These are phyloP conservation scores for Eupithecia pulchellata DNA, from an alignment of 2,888 invertebrate species.

Conservation along the genomic window DNA sequence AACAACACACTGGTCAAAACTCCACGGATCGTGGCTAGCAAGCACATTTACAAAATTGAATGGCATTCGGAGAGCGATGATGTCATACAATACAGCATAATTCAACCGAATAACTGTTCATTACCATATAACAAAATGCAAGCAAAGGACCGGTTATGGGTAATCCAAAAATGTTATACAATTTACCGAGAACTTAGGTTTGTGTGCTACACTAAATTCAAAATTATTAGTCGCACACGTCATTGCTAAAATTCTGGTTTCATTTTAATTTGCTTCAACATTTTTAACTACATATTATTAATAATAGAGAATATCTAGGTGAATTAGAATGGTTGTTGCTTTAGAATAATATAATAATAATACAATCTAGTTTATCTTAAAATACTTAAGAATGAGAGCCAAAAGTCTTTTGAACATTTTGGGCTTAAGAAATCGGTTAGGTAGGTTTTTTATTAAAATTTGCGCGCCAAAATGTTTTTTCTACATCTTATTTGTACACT, in stretches of 20 bases:
- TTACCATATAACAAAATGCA: constrained; percentile 33
- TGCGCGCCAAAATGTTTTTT: too few species aligned
- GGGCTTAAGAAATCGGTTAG: too few species aligned
- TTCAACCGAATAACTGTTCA: constrained; percentile 40
- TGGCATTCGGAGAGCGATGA: constrained; percentile 43
- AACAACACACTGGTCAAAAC: constrained; percentile 17
- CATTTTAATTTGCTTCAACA: too few species aligned
- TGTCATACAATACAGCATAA: constrained; percentile 44
- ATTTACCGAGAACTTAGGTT: neutral
- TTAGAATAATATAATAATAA: too few species aligned
- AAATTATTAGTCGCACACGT: neutral
- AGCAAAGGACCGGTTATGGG: constrained; percentile 1
- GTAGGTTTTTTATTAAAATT: too few species aligned
- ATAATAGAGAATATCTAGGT: too few species aligned
- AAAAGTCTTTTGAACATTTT: too few species aligned
- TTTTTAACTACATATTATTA: too few species aligned
- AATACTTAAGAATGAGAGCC: too few species aligned
- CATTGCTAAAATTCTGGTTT: neutral
- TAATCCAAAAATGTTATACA: constrained; percentile 1
- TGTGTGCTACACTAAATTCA: neutral
- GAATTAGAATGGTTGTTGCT: too few species aligned
- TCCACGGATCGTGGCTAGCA: constrained; percentile 21
- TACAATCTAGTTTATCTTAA: too few species aligned
- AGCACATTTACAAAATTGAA: constrained; percentile 37
- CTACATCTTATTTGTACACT: too few species aligned